Conservation (phyloP, 2,113 vertebrate species). For the Phalacrocorax aristotelis region DNA sequence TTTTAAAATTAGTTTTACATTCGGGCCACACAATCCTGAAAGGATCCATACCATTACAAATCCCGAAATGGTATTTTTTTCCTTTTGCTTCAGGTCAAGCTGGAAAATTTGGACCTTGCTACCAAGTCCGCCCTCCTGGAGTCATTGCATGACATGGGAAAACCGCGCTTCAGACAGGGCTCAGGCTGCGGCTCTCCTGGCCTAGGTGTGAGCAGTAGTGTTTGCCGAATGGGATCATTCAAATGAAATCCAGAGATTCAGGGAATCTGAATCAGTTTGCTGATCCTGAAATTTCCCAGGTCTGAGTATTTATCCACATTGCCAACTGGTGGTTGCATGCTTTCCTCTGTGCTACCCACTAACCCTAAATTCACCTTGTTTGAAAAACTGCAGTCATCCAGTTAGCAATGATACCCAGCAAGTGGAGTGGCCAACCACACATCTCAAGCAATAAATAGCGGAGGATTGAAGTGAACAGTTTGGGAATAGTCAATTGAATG, state of each 20-base stretch:
- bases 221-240: neutral
- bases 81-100: neutral
- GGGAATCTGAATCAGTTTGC: neutral
- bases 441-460: neutral
- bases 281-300: neutral
- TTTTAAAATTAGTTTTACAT: neutral
- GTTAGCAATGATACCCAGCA: neutral
- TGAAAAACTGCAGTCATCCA: neutral
- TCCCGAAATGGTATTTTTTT: neutral
- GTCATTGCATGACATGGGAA: too few relatives aligned
- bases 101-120: neutral
- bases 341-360: neutral
- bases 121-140: neutral
- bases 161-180: rapidly evolving
- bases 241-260: neutral
- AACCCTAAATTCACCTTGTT: neutral
- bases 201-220: neutral
- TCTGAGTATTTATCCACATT: neutral
- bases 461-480: neutral
- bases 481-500: conserved; percentile 52
- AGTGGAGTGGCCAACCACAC: conserved; percentile 4
- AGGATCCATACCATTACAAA: neutral
- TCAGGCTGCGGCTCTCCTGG: rapidly evolving
- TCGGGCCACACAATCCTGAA: neutral
- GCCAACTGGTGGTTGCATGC: neutral